Percentiles rank a stretch among this genome's conserved stretches.
These are phyloP conservation scores for Cirrhinus molitorella DNA, from an alignment of 2,797 vertebrate species.

Conservation along the genomic window DNA sequence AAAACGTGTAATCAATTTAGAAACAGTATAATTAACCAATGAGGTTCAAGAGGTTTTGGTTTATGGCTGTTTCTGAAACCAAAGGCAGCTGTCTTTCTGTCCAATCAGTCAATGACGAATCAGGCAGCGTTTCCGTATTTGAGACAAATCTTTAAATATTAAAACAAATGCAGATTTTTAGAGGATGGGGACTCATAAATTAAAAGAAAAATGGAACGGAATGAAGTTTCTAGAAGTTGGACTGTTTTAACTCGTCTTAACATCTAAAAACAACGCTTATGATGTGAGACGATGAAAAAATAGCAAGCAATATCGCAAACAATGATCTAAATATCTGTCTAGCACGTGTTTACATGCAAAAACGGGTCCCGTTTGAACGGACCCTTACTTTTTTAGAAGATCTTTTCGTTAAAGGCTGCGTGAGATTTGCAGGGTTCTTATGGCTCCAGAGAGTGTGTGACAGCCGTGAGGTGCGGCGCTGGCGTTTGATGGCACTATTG, in stretches of 20 bases:
- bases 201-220: no score
- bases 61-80: constrained; percentile 6
- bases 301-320: not conserved
- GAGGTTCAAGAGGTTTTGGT: not conserved
- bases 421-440: constrained; percentile 21
- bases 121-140: not conserved
- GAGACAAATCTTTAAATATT: not conserved
- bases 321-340: constrained; percentile 11
- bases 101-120: not conserved
- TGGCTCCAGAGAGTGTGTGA: constrained; percentile 27
- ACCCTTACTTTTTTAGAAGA: not conserved
- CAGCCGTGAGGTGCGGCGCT: constrained; percentile 61
- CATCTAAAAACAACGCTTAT: not conserved
- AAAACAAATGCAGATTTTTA: not conserved
- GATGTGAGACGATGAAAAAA: not conserved
- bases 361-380: not conserved
- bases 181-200: no score
- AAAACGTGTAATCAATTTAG: constrained; percentile 6
- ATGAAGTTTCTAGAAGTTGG: not conserved
- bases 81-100: constrained; percentile 5
- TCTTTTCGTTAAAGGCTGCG: not conserved
- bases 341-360: not conserved
- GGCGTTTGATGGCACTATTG: constrained; percentile 83
- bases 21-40: constrained; percentile 26
- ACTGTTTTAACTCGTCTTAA: constrained; percentile 5